phyloP scores from a whole-genome alignment of 2,888 invertebrate species.

The Apamea epomidion region DNA sequence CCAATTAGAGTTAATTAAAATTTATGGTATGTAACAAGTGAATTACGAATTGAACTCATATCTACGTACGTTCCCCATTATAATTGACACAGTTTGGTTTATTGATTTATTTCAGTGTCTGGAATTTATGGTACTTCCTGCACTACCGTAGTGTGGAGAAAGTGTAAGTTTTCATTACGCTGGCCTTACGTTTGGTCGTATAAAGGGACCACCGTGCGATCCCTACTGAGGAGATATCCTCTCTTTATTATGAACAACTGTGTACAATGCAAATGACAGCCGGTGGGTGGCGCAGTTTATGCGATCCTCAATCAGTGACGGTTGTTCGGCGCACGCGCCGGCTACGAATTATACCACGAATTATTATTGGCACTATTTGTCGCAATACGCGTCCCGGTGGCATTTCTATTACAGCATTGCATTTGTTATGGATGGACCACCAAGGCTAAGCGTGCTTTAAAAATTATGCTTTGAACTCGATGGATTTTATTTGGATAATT shows the following conservation, averaged over 20 bases:
- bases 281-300: slow-evolving; percentile 86
- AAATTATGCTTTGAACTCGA: slow-evolving; percentile 21
- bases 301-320: slow-evolving; percentile 84
- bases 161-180: slow-evolving; percentile 62
- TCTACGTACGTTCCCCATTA: slow-evolving; percentile 74
- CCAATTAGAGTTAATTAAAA: slow-evolving; percentile 83
- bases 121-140: slow-evolving; percentile 70
- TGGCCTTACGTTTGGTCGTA: slow-evolving; percentile 56
- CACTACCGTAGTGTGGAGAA: slow-evolving; percentile 54
- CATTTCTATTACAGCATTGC: slow-evolving; percentile 69
- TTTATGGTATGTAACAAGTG: slow-evolving; percentile 82
- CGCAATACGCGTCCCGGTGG: slow-evolving; percentile 74
- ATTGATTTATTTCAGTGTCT: slow-evolving; percentile 80
- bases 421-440: slow-evolving; percentile 72
- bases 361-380: slow-evolving; percentile 85
- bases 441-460: slow-evolving; percentile 52
- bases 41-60: slow-evolving; percentile 76
- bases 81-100: slow-evolving; percentile 80
- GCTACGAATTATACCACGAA: slow-evolving; percentile 76
- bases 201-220: slow-evolving; percentile 66
- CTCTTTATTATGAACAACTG: slow-evolving; percentile 70
- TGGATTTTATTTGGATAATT: slow-evolving; percentile 23
- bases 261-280: slow-evolving; percentile 80
- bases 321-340: slow-evolving; percentile 85
- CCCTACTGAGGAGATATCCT: slow-evolving; percentile 66